These are phyloP conservation scores for Eubasilissa regina DNA, from an alignment of 1,140 invertebrate genomes.

Conservation along the genomic window DNA sequence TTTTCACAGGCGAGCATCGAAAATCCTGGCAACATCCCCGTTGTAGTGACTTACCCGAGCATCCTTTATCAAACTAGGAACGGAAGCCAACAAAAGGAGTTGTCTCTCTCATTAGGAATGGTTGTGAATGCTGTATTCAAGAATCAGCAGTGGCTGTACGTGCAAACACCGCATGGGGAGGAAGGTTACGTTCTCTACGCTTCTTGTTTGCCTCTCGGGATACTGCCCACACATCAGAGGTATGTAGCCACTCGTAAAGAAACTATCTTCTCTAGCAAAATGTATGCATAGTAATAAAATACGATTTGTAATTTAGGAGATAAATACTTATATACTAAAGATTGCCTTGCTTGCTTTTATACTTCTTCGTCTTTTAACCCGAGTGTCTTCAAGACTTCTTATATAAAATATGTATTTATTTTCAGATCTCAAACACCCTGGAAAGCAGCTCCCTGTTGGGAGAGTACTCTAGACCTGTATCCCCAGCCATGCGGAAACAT, in stretches of 20 bases:
- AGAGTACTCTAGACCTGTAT: conserved; percentile 84
- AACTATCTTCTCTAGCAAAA: no score
- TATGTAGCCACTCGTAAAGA: no score
- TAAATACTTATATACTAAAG: no score
- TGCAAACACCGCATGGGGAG: conserved; percentile 84
- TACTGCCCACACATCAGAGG: conserved; percentile 69
- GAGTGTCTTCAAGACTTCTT: no score
- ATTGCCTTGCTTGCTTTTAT: no score
- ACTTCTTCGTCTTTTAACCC: no score
- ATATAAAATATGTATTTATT: not conserved
- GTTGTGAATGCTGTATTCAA: conserved; percentile 90
- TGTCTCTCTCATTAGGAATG: conserved; percentile 83
- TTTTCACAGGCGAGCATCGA: conserved; percentile 78
- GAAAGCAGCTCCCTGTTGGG: conserved; percentile 80
- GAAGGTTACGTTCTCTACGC: conserved; percentile 85
- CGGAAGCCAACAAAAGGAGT: conserved; percentile 79
- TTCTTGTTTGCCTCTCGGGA: conserved; percentile 83
- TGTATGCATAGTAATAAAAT: no score
- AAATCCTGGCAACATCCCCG: conserved; percentile 85
- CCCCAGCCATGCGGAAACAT: conserved; percentile 81
- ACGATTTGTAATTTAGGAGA: no score
- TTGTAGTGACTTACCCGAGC: conserved; percentile 83
- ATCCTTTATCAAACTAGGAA: conserved; percentile 82
- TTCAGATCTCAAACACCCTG: conserved; percentile 65
- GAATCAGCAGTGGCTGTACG: conserved; percentile 86